Evolutionary conservation across 2,888 invertebrate species (phyloP), one percentile per base, ranked within the genome.

Genomic region (Oscheius sp.): DNA sequence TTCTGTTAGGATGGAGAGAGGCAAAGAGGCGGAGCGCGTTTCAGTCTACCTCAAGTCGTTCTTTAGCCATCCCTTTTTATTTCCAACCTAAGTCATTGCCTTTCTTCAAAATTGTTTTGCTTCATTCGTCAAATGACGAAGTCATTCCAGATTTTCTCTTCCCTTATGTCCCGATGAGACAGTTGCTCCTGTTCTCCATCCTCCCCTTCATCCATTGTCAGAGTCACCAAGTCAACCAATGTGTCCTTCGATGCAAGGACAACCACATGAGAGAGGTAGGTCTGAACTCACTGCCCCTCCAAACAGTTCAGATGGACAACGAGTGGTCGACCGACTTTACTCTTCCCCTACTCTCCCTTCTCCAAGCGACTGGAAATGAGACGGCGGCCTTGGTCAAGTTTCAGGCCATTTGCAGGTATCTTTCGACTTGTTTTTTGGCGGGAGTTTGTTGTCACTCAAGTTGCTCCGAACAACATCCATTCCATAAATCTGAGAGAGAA

Each of bases 251-350:
- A 33, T 84, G 84, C 71, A 84, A 84, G 62, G 84, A 84, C 74
- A 83, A 84, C 73, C 84, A 84, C 71, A 84, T 84, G 84, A 73
- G 70, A 72, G 81, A 84, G 80, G 84, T 83, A 47, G 33, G 58
- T 51, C 50, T 68, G 21, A 2, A 68, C 50, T 32, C 35, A 57
- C 1, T 48, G 21, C 35, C 33, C 1, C 21, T 47, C 29, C 11
- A 55, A 29, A 42, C 32, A 37, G 68, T 76, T 50, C 74, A 84
- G 82, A 82, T 80, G 80, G 84, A 84, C 71, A 83, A 82, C 66
- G 84, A 84, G 71, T 84, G 84, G 84, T 83, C 84, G 9, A 76
- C 79, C 13, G 81, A 83, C 48, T 84, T 84, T 79, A 84, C 84
- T 11, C 79, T 84, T 37, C 84, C 84, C 35, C 75, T 84, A 13